Evolutionary conservation across 1,140 invertebrate species (phyloP).

Genomic region (Conus ventricosus): DNA sequence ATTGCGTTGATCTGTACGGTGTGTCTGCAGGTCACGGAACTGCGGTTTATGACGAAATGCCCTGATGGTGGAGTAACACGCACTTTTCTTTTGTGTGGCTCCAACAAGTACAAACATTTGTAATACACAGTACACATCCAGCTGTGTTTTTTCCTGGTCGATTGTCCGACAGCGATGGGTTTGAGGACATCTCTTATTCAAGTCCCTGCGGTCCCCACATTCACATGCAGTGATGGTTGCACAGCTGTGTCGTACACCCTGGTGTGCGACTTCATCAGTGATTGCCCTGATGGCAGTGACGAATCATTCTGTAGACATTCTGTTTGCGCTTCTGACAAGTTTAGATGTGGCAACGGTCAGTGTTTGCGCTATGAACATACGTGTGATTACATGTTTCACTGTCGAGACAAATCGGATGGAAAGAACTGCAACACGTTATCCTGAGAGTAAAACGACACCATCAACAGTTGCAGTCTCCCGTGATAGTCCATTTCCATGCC

Average conservation of each 20-base stretch:
- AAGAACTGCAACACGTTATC: neutral
- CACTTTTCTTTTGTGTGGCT: neutral
- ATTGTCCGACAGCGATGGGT: too few species aligned
- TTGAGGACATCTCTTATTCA: neutral
- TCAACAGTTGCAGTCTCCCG: neutral
- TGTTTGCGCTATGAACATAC: neutral
- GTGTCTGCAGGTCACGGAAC: too few species aligned
- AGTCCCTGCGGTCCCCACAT: neutral
- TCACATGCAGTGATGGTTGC: neutral
- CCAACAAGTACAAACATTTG: too few species aligned
- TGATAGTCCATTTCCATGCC: neutral
- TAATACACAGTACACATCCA: neutral
- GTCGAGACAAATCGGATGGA: slow-evolving; percentile 3
- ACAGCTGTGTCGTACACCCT: neutral
- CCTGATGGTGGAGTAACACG: slow-evolving; percentile 3
- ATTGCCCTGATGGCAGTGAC: slow-evolving; percentile 2
- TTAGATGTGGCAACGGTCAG: slow-evolving; percentile 4
- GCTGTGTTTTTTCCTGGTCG: too few species aligned
- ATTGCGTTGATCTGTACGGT: too few species aligned
- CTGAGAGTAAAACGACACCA: too few species aligned
- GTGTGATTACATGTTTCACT: neutral
- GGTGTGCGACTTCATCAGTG: slow-evolving; percentile 1
- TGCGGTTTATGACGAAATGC: neutral
- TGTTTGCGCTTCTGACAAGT: neutral
- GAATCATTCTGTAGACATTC: slow-evolving; percentile 7